These are phyloP conservation scores for Lutjanus campechanus DNA, from an alignment of 2,797 vertebrate genomes.

Conservation along the genomic window DNA sequence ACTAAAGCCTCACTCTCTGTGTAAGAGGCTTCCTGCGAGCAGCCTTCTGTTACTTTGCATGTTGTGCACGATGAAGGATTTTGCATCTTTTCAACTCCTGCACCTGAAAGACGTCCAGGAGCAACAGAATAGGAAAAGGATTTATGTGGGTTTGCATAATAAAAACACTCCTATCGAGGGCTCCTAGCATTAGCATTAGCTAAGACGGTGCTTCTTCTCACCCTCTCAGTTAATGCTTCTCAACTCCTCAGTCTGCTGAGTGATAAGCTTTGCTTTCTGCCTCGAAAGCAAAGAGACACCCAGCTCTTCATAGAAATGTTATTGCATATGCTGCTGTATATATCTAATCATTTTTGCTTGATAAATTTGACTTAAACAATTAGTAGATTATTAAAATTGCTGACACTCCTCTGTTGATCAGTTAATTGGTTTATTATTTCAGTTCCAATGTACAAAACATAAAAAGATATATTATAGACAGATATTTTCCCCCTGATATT, in stretches of 20 bases:
- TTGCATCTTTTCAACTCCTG: not conserved
- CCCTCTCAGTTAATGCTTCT: slow-evolving; percentile 6
- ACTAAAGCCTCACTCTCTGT: slow-evolving; percentile 45
- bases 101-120: not conserved
- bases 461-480: too few relatives aligned
- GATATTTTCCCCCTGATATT: not conserved
- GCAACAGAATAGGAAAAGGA: not conserved
- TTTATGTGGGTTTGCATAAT: not conserved
- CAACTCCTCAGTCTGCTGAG: not conserved
- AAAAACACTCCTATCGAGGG: not conserved
- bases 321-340: not conserved
- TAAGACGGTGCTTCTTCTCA: not conserved
- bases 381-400: too few relatives aligned
- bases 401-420: not conserved
- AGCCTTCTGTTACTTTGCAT: slow-evolving; percentile 57
- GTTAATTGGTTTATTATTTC: not conserved
- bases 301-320: not conserved
- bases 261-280: slow-evolving; percentile 17
- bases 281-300: not conserved
- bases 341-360: not conserved
- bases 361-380: too few relatives aligned
- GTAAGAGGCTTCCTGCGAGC: slow-evolving; percentile 41
- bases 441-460: not conserved
- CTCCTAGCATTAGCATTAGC: not conserved
- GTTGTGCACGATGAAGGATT: slow-evolving; percentile 20